A percentile compares a stretch with the other conserved stretches of the same genome.
These are phyloP conservation scores for Agrypnus murinus DNA, from an alignment of 2,888 invertebrate species.

Conservation along the genomic window DNA sequence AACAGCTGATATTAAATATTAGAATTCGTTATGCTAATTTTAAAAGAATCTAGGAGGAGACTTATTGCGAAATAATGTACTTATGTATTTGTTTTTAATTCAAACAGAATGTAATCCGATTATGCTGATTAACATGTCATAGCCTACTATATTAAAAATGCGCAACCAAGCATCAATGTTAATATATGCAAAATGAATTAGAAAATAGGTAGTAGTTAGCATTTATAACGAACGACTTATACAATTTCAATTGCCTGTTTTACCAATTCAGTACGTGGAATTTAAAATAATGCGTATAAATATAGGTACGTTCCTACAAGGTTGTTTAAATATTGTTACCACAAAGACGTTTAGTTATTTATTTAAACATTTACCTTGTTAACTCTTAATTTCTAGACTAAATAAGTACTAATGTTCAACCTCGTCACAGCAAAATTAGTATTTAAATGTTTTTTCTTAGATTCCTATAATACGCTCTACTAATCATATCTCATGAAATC, in stretches of 20 bases:
- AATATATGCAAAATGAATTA: constrained; percentile 14
- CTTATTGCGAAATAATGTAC: too few species aligned
- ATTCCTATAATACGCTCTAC: too few species aligned
- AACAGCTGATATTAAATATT: too few species aligned
- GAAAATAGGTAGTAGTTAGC: constrained; percentile 4
- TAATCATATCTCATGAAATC: too few species aligned
- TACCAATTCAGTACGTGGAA: constrained; percentile 11
- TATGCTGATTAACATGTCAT: constrained; percentile 11
- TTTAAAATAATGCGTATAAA: constrained; percentile 19
- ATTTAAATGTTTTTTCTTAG: too few species aligned
- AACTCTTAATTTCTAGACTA: constrained; percentile 4
- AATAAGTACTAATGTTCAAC: constrained; percentile 2
- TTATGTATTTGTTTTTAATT: background rate
- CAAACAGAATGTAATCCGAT: background rate
- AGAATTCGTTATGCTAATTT: too few species aligned
- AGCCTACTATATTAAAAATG: constrained; percentile 21
- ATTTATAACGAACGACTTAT: constrained; percentile 12
- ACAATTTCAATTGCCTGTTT: constrained; percentile 1
- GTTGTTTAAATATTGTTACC: constrained; percentile 20
- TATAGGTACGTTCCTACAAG: background rate
- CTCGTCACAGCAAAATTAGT: constrained; percentile 4
- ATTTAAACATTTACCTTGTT: background rate
- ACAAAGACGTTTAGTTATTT: background rate
- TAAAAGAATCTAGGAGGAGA: too few species aligned
- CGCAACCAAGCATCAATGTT: background rate